These are phyloP conservation scores for Cathartes aura DNA, from an alignment of 2,113 vertebrate species.

Conservation along the genomic window DNA sequence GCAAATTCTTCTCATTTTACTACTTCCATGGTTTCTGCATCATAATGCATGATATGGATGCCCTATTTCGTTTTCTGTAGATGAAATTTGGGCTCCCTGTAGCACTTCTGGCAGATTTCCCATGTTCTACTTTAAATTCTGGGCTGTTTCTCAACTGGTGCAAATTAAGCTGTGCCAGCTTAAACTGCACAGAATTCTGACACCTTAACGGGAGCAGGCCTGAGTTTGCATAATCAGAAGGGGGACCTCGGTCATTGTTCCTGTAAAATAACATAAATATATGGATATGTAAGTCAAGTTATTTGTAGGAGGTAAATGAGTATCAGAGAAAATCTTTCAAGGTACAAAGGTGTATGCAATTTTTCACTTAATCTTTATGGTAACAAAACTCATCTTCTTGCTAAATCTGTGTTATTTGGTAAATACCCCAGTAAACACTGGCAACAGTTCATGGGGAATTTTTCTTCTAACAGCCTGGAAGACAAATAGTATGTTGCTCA, in stretches of 20 bases:
- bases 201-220: background rate
- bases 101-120: background rate
- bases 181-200: background rate
- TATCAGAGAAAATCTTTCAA: conserved; percentile 25
- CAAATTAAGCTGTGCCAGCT: background rate
- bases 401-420: conserved; percentile 46
- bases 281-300: background rate
- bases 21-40: background rate
- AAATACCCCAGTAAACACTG: conserved; percentile 50
- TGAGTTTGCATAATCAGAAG: background rate
- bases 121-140: background rate
- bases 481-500: conserved; percentile 70
- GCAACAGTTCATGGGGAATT: conserved; percentile 52
- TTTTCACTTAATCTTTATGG: conserved; percentile 48
- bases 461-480: conserved; percentile 64
- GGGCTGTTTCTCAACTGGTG: background rate
- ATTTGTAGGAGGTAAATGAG: background rate
- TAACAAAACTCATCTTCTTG: conserved; percentile 36
- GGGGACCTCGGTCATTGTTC: background rate
- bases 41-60: background rate
- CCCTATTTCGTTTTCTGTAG: background rate
- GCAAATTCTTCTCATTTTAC: background rate
- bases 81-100: background rate
- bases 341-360: background rate
- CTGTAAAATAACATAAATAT: background rate